Percentiles rank a stretch among this genome's conserved stretches.
Conservation (phyloP, 2,888 invertebrate genomes). For the Tenthredo notha region DNA sequence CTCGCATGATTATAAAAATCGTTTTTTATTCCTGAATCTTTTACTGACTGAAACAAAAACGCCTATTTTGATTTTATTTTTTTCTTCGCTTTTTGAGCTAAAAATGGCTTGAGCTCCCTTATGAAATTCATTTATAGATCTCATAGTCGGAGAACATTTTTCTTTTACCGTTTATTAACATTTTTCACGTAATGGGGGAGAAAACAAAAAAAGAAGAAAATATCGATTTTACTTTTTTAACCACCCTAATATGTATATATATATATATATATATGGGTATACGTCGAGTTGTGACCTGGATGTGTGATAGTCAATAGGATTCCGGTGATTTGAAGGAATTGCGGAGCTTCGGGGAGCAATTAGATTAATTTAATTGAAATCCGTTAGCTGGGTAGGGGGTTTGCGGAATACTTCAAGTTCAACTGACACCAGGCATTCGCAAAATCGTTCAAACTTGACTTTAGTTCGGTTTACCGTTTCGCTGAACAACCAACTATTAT, state of each 20-base stretch:
- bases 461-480: not conserved
- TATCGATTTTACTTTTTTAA: too few species aligned
- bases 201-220: too few species aligned
- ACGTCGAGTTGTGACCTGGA: conserved; percentile 31
- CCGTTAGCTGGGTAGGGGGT: not conserved
- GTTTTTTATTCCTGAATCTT: too few species aligned
- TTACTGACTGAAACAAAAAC: too few species aligned
- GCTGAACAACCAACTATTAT: not conserved
- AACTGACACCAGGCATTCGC: conserved; percentile 20
- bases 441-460: not conserved
- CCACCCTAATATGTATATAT: not conserved
- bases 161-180: too few species aligned
- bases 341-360: conserved; percentile 41
- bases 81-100: too few species aligned
- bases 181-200: too few species aligned
- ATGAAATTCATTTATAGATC: too few species aligned
- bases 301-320: conserved; percentile 35
- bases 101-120: too few species aligned
- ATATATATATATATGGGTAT: not conserved
- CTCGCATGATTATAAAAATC: too few species aligned
- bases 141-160: too few species aligned
- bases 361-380: conserved; percentile 51
- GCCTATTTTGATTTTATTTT: too few species aligned
- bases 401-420: not conserved
- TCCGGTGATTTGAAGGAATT: conserved; percentile 39